Evolutionary conservation across 2,888 invertebrate species (phyloP), one percentile per base, ranked within the genome.

Genomic region (Stenichneumon culpator): DNA sequence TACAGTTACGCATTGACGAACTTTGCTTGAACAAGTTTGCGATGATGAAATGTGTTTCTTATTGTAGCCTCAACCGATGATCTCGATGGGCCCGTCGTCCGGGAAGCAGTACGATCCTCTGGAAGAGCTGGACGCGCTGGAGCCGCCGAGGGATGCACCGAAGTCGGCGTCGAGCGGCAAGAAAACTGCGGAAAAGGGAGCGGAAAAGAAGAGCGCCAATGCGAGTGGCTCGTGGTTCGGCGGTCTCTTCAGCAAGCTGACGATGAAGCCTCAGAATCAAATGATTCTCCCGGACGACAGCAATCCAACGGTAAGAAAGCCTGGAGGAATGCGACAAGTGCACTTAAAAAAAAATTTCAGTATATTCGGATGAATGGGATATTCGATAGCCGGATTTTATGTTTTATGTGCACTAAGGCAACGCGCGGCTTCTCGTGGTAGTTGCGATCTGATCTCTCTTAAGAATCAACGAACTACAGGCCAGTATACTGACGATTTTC

Each of bases 221-320:
- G 86, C 93, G 14, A 97, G 97, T 22, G 89, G 92, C 39, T 89
- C 93, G 79, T 98, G 98, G 97, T 97, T 98, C 92, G 98, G 98
- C 86, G 98, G 98, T 73, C 95, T 98, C 90, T 97, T 97, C 95
- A 97, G 96, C 94, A 97, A 97, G 94, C 95, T 98, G 83, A 95
- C 97, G 25, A 95, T 97, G 77, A 97, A 97, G 89, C 97, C 97
- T 65, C 98, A 97, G 94, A 98, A 98, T 95, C 98, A 98, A 95
- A 98, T 98, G 98, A 98, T 97, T 92, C 95, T 99, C 89, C 99
- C 99, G 0, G 98, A 99, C 94, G 99, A 99, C 94, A 98, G 97
- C 94, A 97, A 99, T 95, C 98, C 98, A 86, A 95, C 97, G 87
- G 98, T 98, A 95, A 96, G 96, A 95, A 11, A 25, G 9, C n/a